Base-by-base conservation (phyloP, 1,140 invertebrate species). In the Sitophilus oryzae region DNA sequence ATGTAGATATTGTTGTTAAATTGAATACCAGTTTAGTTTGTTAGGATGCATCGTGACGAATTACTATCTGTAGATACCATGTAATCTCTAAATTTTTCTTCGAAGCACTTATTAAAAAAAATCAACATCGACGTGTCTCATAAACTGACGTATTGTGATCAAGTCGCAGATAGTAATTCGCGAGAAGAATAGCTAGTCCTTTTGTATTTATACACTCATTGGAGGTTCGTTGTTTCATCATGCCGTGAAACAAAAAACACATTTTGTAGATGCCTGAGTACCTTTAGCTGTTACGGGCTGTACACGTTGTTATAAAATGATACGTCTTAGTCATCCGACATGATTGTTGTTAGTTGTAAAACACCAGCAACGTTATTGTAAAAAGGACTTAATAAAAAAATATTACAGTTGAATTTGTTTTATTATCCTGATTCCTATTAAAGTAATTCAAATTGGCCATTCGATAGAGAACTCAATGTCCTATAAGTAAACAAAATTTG, bases 271-370 rank as follows among this genome's bases (percentile, higher is more conserved):
- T 68, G 66, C 68, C 66, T 69, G 62, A 69, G 66, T 68, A 71
- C 67, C 63, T 71, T 62, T 71, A 70, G 67, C 64, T 67, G 67
- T 64, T 66, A 69, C 69, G 66, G 66, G 68, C 70, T 71, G 67
- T 71, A 70, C 70, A 71, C 70, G 68, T 71, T 71, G 70, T 71
- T 71, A 71, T 68, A 70, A 70, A 67, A 66, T 69, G 55, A 64
- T 60, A 62, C 63, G 56, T 63, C 59, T 66, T 66, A 64, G 58
- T 66, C 66, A 50, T 61, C 55, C 47, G 62, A 67, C 59, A 63
- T 65, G 60, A 62, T 66, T 67, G 62, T 67, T 66, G 62, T 66
- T 67, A 66, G 63, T 66, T 66, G 61, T 65, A 62, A 63, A 65
- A 55, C 65, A 66, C 61, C 65, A 59, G 63, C 65, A 66, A 66